Base-by-base conservation (phyloP, 2,797 vertebrate genomes). In the Onychomys arenicola region DNA sequence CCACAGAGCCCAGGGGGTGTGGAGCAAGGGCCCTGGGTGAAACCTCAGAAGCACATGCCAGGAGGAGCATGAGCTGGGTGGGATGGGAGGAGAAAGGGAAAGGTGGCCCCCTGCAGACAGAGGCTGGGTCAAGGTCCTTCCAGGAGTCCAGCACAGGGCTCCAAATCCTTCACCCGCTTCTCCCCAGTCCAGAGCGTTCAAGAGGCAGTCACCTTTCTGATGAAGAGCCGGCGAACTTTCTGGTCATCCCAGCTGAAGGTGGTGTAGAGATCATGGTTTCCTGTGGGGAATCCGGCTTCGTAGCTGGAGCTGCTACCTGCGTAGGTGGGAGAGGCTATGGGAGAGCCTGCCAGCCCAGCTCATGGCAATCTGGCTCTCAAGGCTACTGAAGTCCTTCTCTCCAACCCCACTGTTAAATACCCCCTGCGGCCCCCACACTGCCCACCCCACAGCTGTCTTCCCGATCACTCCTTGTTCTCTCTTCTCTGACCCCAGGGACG, bases 241-340 rank as follows among this genome's bases (percentile, higher is more conserved):
- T 96, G 97, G 97, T 99, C 99, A 0, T 99, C 99, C 99, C 99
- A 99, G 94, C 98, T 99, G 98, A 99, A 99, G 96, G 99, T 99
- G 7, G 99, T 99, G 93, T 99, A 99, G 98, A 99, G 99, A 98
- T 99, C 99, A 0, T 98, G 99, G 96, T 99, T 99, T 80, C 99
- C 99, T 0, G 98, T 81, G 94, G 98, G 98, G 11, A 96, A 97
- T 0, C 98, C 97, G 0, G 97, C 98, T 57, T 98, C 99, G 76
- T 99, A 99, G 98, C 98, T 99, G 0, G 99, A 99, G 95, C 98
- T 99, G 71, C 97, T 98, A 97, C 98, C 99, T 98, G 98, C 27
- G 43, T 12, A 19, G n/a, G 87, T 91, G 77, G 6, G 94, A 88
- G 13, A 75, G 10, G 65, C 37, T 83, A 4, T 95, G 91, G 91